phyloP scores from a whole-genome alignment of 2,888 invertebrate species.

The Pharmacophagus antenor region DNA sequence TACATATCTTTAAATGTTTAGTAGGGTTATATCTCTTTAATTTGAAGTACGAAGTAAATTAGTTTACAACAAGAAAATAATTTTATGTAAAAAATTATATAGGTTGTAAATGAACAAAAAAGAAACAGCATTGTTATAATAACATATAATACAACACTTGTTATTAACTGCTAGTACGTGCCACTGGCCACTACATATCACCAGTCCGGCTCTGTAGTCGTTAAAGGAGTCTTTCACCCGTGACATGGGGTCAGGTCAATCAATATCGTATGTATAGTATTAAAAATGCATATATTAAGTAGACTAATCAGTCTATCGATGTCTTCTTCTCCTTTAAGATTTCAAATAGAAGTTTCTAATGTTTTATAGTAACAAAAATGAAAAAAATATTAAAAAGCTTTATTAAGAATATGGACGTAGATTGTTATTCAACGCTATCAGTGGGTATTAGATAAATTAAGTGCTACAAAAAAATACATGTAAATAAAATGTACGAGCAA shows the following conservation, averaged over 20 bases:
- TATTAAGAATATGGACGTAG: too few species aligned
- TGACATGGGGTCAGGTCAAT: slow-evolving; percentile 50
- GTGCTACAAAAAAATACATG: too few species aligned
- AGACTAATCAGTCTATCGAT: slow-evolving; percentile 41
- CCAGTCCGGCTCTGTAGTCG: slow-evolving; percentile 12
- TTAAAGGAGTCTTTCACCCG: slow-evolving; percentile 35
- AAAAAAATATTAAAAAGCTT: too few species aligned
- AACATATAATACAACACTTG: background rate
- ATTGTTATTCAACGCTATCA: too few species aligned
- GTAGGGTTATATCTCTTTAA: too few species aligned
- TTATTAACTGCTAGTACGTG: too few species aligned
- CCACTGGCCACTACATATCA: too few species aligned
- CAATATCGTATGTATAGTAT: slow-evolving; percentile 49
- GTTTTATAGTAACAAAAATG: too few species aligned
- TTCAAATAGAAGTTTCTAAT: too few species aligned
- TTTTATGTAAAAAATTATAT: background rate
- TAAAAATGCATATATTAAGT: slow-evolving; percentile 53
- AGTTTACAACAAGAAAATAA: background rate
- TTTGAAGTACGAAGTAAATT: background rate
- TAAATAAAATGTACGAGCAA: too few species aligned
- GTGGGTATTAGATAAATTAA: too few species aligned
- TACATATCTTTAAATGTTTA: background rate
- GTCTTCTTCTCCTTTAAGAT: too few species aligned
- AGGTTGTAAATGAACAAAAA: background rate
- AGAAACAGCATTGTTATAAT: background rate